A percentile compares a stretch with the other conserved stretches of the same genome.
These are phyloP conservation scores for Forpus xanthops DNA, from an alignment of 2,797 vertebrate species.

Conservation along the genomic window DNA sequence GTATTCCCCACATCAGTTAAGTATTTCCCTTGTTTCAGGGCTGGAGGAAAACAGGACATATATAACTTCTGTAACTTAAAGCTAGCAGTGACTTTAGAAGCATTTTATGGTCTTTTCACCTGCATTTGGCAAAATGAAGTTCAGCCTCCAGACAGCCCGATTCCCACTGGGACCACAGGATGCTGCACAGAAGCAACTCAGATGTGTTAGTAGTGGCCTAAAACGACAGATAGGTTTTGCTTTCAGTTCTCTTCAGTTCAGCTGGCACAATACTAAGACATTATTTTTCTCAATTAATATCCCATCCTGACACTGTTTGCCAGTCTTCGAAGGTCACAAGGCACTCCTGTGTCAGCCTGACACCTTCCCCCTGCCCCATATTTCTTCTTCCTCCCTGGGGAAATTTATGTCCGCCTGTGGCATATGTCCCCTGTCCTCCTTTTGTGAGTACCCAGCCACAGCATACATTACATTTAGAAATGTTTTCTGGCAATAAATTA, in stretches of 20 bases:
- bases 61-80: conserved; percentile 45
- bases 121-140: background rate
- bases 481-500: conserved; percentile 75
- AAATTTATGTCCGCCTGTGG: conserved; percentile 70
- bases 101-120: background rate
- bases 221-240: conserved; percentile 18
- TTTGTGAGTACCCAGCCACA: conserved; percentile 69
- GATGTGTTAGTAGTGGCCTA: background rate
- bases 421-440: conserved; percentile 72
- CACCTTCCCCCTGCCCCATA: conserved; percentile 13
- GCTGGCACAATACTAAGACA: conserved; percentile 68
- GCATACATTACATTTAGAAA: conserved; percentile 69
- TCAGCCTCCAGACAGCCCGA: background rate
- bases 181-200: conserved; percentile 19
- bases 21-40: conserved; percentile 67
- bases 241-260: conserved; percentile 64
- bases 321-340: conserved; percentile 66
- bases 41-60: conserved; percentile 59
- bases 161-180: conserved; percentile 37
- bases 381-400: conserved; percentile 72
- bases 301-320: conserved; percentile 71
- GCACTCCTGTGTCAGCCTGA: conserved; percentile 56
- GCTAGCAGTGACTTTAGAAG: conserved; percentile 27
- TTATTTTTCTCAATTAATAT: conserved; percentile 76
- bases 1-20: conserved; percentile 30